Conservation (phyloP, 2,797 vertebrate species). For the Neostethus bicornis region DNA sequence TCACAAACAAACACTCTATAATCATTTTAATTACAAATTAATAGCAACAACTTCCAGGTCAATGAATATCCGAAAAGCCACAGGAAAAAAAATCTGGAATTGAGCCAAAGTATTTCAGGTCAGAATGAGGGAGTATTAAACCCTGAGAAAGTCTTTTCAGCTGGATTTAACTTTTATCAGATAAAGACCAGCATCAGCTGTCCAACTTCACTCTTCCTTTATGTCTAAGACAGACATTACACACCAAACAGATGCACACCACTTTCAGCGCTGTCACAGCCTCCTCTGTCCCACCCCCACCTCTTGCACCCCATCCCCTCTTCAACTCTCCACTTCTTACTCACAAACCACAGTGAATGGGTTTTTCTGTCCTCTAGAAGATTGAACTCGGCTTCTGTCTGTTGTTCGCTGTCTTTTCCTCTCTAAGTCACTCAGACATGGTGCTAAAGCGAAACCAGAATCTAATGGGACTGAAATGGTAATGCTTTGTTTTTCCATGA, state of each 20-base stretch:
- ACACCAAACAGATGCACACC: conserved; percentile 34
- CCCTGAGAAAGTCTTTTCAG: conserved; percentile 21
- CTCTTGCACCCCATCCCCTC: conserved; percentile 20
- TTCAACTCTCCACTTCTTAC: conserved; percentile 18
- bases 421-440: conserved; percentile 39
- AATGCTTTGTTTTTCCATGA: background rate
- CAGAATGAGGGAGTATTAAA: background rate
- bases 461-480: conserved; percentile 21
- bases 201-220: conserved; percentile 19
- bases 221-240: conserved; percentile 28
- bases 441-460: conserved; percentile 18
- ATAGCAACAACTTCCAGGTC: background rate
- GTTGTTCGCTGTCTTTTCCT: conserved; percentile 44
- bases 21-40: background rate
- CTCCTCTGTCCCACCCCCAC: conserved; percentile 19
- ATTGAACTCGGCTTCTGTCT: conserved; percentile 54
- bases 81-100: background rate
- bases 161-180: conserved; percentile 19
- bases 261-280: conserved; percentile 41
- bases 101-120: background rate
- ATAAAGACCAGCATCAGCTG: conserved; percentile 23
- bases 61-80: background rate
- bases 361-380: conserved; percentile 58
- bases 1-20: background rate
- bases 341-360: conserved; percentile 55